Evolutionary conservation across 2,888 invertebrate genomes (phyloP), one percentile per base, ranked within the genome.

Genomic region (Empis livida): DNA sequence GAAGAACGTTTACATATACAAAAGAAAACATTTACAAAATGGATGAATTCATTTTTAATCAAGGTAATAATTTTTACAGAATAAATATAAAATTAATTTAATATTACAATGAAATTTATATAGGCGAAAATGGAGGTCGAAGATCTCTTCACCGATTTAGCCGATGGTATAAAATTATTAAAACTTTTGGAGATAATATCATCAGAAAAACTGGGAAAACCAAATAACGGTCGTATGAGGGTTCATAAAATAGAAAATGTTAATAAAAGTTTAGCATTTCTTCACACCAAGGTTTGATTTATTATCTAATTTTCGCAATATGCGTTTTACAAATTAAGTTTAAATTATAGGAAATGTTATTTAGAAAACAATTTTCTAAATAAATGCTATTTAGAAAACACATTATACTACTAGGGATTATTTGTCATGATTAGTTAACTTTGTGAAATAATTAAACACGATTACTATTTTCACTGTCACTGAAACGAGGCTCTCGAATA

Each of bases 1-100:
- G 94, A 96, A 71, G 97, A 99, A 73, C 84, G 97, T 49, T 76
- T 96, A 55, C 88, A 93, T 72, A 97, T 99, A 58, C 99, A 99
- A 75, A 97, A 97, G 80, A 99, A 99, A 73, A 99, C 99, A 30
- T 99, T 99, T 73, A 97, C 97, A 59, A 99, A 99, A 91, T 95
- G 95, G 95, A 89, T 95, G 85, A 95, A 95, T 74, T 93, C 92
- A 16, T 94, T 94, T 72, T 73, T 95, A 61, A 82, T 87, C 66
- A 94, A 93, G 85, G 94, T 93, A 62, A 57, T 8, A 35, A 35
- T n/a, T 13, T 32, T 32, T 32, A n/a, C 5, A n/a, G 5, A n/a
- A 35, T 4, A 35, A 13, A 35, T 35, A 35, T 4, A 35, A 13
- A 35, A n/a, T 35, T 35, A 35, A 35, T 54, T 13, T 16, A 16